These are phyloP conservation scores for Periparus ater DNA, from an alignment of 2,797 vertebrate species.

Conservation along the genomic window DNA sequence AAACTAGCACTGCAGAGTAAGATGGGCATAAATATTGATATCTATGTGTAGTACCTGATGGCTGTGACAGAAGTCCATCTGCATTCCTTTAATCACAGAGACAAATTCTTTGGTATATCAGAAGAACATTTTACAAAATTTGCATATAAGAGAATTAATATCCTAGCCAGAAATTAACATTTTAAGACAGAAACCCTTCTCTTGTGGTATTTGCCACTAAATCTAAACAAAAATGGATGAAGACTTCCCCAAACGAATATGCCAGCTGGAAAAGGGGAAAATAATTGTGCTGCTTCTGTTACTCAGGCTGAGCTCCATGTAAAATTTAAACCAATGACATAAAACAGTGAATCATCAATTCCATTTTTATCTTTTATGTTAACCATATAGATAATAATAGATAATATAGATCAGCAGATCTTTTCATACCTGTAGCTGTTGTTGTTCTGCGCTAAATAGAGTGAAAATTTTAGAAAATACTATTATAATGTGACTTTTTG, in stretches of 20 bases:
- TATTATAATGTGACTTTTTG: neutral
- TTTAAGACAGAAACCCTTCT: slow-evolving; percentile 10
- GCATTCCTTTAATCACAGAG: neutral
- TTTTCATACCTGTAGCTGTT: neutral
- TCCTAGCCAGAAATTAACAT: neutral
- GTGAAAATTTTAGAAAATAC: neutral
- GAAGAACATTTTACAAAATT: neutral
- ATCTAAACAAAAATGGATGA: neutral
- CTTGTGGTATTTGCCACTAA: neutral
- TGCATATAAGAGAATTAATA: neutral
- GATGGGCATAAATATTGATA: neutral
- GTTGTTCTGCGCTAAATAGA: neutral
- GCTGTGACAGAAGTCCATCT: neutral
- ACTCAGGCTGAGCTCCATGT: neutral
- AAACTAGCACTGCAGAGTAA: neutral
- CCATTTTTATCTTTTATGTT: neutral
- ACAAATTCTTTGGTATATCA: neutral
- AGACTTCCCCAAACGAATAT: neutral
- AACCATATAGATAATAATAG: neutral
- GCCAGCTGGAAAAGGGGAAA: neutral
- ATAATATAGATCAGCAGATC: no score
- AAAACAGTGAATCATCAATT: neutral
- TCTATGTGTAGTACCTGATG: neutral
- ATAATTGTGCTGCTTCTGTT: neutral
- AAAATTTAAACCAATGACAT: neutral